A percentile compares a stretch with the other conserved stretches of the same genome.
Conservation (phyloP, 2,888 invertebrate species). For the Elegia similella region DNA sequence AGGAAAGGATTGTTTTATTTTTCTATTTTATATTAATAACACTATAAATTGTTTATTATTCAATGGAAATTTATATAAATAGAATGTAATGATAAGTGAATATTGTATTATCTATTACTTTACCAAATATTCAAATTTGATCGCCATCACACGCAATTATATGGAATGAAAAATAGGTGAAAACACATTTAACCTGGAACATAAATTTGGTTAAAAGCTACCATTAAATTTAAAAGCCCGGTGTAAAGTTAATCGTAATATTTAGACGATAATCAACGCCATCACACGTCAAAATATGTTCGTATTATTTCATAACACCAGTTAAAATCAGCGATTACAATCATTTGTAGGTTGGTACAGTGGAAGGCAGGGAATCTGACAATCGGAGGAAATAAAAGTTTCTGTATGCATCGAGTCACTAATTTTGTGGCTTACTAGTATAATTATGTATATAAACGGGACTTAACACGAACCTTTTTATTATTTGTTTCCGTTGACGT, state of each 20-base stretch:
- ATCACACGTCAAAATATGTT: conserved; percentile 27
- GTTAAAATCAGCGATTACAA: conserved; percentile 43
- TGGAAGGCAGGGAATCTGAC: conserved; percentile 22
- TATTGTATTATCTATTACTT: neutral
- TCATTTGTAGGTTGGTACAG: conserved; percentile 39
- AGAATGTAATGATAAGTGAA: too few relatives aligned
- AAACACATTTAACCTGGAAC: conserved; percentile 3
- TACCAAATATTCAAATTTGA: neutral
- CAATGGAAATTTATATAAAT: too few relatives aligned
- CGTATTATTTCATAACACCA: conserved; percentile 26
- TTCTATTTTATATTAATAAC: too few relatives aligned
- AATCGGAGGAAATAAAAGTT: too few relatives aligned
- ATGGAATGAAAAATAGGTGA: neutral
- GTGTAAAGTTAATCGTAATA: conserved; percentile 11
- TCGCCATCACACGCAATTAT: neutral
- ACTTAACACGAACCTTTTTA: too few relatives aligned
- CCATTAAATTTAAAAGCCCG: conserved; percentile 6
- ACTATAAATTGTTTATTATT: too few relatives aligned
- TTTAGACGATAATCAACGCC: conserved; percentile 23
- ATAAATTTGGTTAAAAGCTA: neutral
- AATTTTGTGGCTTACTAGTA: too few relatives aligned
- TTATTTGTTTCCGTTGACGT: too few relatives aligned
- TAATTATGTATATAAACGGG: too few relatives aligned
- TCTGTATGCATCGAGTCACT: too few relatives aligned
- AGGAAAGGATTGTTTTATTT: too few relatives aligned